Evolutionary conservation across 2,113 vertebrate genomes (phyloP), one percentile per base, ranked within the genome.

Genomic region (Corythoichthys haematopterus): DNA sequence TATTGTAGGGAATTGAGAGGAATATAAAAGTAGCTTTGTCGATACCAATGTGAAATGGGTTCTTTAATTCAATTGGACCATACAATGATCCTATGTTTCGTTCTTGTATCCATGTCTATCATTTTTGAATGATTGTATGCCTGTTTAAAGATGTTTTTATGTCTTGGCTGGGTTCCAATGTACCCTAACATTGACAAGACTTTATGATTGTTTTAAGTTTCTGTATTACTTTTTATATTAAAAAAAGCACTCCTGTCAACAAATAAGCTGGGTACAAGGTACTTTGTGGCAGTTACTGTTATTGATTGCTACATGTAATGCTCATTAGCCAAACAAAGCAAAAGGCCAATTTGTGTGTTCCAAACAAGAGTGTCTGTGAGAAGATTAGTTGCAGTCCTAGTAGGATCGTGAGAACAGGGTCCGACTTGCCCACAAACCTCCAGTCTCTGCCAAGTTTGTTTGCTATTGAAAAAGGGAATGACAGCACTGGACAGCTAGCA

Each of bases 201-300:
- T 85, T 87, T 88, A 91, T 91, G 78, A 86, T 92, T 92, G 84
- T 87, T 93, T 88, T 92, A 87, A 74, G 84, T 85, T 92, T 91
- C 90, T 90, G 88, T 93, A 93, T 94, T 91, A 87, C 92, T 91
- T 90, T 91, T 90, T 90, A 90, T 90, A 91, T 88, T 89, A 84
- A 90, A 92, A 91, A 91, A 90, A 93, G 93, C 93, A 95, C 94
- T 95, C 94, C 93, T 92, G 87, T 94, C 92, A 90, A 93, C 91
- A 93, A 92, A 85, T 88, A 91, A 93, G 91, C 93, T 94, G 93
- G 92, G 93, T 94, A 93, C 92, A 93, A 93, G 83, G 92, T 91
- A 92, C 89, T 87, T 94, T 89, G 92, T 87, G 90, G 88, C 91
- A 89, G 84, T 93, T 92, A 81, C 89, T 93, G 86, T 84, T 78